These are phyloP conservation scores for Mormyrus hasselquistii DNA, from an alignment of 2,797 vertebrate genomes.

Conservation along the genomic window DNA sequence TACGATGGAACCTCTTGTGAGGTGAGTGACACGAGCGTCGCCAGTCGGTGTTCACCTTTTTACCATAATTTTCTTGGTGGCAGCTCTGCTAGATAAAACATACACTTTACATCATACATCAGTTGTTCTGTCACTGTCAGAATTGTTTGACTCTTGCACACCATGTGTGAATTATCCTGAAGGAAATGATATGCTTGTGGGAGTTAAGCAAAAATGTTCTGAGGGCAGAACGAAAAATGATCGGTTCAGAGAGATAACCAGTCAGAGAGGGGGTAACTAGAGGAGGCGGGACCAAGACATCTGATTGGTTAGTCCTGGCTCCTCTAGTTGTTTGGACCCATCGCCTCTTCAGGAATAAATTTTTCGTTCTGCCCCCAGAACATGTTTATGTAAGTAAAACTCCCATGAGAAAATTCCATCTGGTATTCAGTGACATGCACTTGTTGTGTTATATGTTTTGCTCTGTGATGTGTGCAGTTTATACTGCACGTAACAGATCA, in stretches of 20 bases:
- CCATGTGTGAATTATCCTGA: neutral
- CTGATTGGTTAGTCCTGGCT: neutral
- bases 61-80: neutral
- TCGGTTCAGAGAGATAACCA: neutral
- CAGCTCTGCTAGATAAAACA: neutral
- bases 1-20: constrained; percentile 88
- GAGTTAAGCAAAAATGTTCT: neutral
- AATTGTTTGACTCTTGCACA: neutral
- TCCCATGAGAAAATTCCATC: neutral
- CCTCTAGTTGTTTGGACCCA: neutral
- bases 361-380: neutral
- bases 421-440: neutral
- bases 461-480: neutral
- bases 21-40: constrained; percentile 54
- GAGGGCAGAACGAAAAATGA: neutral
- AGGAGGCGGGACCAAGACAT: neutral
- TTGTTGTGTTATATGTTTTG: neutral
- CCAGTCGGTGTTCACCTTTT: neutral
- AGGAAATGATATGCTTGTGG: neutral
- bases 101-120: neutral
- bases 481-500: neutral
- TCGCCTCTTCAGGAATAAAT: neutral
- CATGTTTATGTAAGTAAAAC: neutral
- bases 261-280: neutral
- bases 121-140: neutral